phyloP scores from a whole-genome alignment of 2,888 invertebrate genomes.

The Sinohyriopsis cumingii region DNA sequence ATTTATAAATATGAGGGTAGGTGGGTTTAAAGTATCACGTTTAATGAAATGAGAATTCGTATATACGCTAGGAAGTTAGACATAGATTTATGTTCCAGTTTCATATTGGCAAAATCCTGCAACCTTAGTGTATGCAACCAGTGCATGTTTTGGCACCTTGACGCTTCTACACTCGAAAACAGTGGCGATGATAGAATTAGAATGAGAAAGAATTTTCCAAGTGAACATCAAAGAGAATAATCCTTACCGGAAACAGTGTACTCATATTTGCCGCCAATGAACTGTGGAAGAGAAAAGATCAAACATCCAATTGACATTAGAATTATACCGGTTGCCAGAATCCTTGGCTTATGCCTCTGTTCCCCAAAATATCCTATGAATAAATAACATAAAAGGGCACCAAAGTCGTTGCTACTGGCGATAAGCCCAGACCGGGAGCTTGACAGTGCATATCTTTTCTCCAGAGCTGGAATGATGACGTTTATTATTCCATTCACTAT shows the following conservation, averaged over 20 bases:
- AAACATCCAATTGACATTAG: constrained; percentile 46
- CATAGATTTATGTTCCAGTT: no score
- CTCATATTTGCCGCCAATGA: constrained; percentile 39
- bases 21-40: no score
- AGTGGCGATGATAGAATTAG: no score
- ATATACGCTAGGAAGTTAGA: no score
- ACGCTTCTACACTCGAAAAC: no score
- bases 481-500: constrained; percentile 53
- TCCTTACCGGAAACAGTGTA: constrained; percentile 44
- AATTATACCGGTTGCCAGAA: constrained; percentile 43
- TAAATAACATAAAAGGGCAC: constrained; percentile 35
- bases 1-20: no score
- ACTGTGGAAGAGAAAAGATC: constrained; percentile 49
- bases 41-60: no score
- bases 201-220: no score
- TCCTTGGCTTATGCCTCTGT: constrained; percentile 41
- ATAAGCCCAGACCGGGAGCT: constrained; percentile 45
- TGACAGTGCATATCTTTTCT: constrained; percentile 44
- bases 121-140: no score
- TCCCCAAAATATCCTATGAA: constrained; percentile 46
- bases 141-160: no score
- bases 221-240: no score
- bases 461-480: constrained; percentile 46
- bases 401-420: constrained; percentile 49
- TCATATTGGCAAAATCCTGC: no score